Evolutionary conservation across 2,888 invertebrate genomes (phyloP).

Genomic region (Micoletzkya japonica): DNA sequence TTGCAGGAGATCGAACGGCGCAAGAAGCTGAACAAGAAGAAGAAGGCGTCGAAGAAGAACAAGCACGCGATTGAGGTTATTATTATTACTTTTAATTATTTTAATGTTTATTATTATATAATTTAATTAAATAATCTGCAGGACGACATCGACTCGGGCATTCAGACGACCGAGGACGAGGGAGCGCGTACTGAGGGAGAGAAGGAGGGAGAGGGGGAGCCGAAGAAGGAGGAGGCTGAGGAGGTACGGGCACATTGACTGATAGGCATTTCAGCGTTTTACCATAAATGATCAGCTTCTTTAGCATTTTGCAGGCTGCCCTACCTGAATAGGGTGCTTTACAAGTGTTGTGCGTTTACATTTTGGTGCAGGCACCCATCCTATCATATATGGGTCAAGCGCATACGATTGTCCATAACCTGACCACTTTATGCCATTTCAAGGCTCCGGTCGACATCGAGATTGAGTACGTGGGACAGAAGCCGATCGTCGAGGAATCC

Average conservation of each 20-base stretch:
- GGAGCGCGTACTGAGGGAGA: conserved; percentile 19
- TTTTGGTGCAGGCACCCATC: not conserved
- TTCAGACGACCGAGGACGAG: conserved; percentile 11
- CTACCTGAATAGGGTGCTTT: too few relatives aligned
- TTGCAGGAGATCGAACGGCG: conserved; percentile 51
- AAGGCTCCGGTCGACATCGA: conserved; percentile 43
- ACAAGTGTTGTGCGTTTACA: not conserved
- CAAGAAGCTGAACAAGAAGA: conserved; percentile 57
- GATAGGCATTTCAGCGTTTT: not conserved
- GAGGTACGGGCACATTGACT: not conserved
- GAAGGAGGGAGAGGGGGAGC: conserved; percentile 12
- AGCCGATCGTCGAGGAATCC: conserved; percentile 45
- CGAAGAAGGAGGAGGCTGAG: conserved; percentile 29
- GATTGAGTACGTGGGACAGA: conserved; percentile 58
- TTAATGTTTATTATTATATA: not conserved
- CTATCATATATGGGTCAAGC: not conserved
- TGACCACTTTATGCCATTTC: not conserved
- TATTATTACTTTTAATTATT: not conserved
- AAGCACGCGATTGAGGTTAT: not conserved
- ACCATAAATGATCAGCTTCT: too few relatives aligned
- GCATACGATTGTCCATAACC: not conserved
- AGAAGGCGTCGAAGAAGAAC: conserved; percentile 58
- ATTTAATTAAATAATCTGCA: not conserved
- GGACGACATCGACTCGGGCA: conserved; percentile 9
- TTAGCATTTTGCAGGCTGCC: too few relatives aligned